phyloP scores from a whole-genome alignment of 1,140 invertebrate genomes.

The Caligus rogercresseyi region DNA sequence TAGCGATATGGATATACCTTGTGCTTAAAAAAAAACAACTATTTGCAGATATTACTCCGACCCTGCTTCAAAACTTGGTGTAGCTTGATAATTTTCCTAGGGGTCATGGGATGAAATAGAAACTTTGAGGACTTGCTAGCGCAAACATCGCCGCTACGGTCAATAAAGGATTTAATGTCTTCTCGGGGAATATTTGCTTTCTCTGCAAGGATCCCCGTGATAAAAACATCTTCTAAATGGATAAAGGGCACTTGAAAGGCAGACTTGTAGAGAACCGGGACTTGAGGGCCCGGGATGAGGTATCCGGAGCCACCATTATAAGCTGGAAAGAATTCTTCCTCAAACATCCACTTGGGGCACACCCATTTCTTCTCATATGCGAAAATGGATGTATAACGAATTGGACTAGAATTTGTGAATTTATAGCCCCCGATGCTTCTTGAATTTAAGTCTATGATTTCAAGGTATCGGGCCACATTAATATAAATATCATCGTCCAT shows the following conservation, averaged over 20 bases:
- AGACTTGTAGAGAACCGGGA: conserved; percentile 23
- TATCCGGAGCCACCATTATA: conserved; percentile 27
- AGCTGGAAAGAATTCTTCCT: conserved; percentile 23
- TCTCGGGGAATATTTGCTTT: not conserved
- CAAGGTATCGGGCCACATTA: not conserved
- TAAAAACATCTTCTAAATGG: conserved; percentile 33
- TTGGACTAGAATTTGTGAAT: not conserved
- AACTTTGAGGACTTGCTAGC: not conserved
- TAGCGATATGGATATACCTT: too few species aligned
- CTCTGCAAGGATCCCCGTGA: conserved; percentile 27
- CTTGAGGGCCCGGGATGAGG: conserved; percentile 23
- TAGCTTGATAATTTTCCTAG: not conserved
- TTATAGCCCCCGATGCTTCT: not conserved
- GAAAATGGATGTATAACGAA: not conserved
- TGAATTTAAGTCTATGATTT: not conserved
- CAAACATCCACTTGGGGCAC: conserved; percentile 14
- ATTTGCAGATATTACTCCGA: not conserved
- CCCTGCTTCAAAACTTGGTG: not conserved
- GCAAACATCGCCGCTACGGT: not conserved
- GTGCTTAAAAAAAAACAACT: too few species aligned
- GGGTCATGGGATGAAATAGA: not conserved
- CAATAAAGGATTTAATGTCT: not conserved
- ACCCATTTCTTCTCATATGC: not conserved
- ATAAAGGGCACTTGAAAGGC: conserved; percentile 26
- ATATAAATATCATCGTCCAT: not conserved